These are phyloP conservation scores for Mesorhabditis sp. DNA, from an alignment of 2,888 invertebrate genomes.

Conservation along the genomic window DNA sequence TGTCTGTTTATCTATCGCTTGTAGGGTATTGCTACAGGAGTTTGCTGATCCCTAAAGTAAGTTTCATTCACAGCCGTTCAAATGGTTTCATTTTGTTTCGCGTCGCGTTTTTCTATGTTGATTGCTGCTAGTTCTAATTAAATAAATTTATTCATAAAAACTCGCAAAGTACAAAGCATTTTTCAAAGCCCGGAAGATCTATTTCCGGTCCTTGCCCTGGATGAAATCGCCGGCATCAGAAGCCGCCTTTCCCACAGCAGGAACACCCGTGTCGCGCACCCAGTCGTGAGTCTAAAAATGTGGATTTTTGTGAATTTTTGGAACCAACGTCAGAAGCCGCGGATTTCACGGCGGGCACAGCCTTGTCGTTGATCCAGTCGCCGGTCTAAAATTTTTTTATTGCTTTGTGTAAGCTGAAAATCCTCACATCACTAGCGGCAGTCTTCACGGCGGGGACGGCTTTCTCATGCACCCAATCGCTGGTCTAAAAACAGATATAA, in stretches of 20 bases:
- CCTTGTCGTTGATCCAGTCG: conserved; percentile 2
- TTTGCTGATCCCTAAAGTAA: too few species aligned
- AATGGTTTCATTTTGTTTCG: too few species aligned
- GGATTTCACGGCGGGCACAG: neutral
- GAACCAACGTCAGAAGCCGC: neutral
- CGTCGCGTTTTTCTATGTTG: too few species aligned
- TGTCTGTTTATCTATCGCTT: too few species aligned
- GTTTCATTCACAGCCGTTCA: too few species aligned
- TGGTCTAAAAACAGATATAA: neutral
- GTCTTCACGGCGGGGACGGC: neutral
- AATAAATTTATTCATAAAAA: too few species aligned
- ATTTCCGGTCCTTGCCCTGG: too few species aligned
- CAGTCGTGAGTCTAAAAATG: conserved; percentile 2
- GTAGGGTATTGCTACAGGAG: too few species aligned
- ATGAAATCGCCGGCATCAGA: neutral
- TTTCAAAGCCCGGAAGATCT: too few species aligned
- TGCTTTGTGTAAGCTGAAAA: neutral
- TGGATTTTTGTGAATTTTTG: neutral
- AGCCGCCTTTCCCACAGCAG: conserved; percentile 5
- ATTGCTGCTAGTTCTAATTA: too few species aligned
- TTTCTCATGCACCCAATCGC: neutral
- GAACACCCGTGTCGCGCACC: neutral
- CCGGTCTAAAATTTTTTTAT: neutral
- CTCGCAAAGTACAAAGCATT: too few species aligned
- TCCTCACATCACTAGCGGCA: neutral